These are phyloP conservation scores for Prunella fulvescens DNA, from an alignment of 2,113 vertebrate genomes.

Conservation along the genomic window DNA sequence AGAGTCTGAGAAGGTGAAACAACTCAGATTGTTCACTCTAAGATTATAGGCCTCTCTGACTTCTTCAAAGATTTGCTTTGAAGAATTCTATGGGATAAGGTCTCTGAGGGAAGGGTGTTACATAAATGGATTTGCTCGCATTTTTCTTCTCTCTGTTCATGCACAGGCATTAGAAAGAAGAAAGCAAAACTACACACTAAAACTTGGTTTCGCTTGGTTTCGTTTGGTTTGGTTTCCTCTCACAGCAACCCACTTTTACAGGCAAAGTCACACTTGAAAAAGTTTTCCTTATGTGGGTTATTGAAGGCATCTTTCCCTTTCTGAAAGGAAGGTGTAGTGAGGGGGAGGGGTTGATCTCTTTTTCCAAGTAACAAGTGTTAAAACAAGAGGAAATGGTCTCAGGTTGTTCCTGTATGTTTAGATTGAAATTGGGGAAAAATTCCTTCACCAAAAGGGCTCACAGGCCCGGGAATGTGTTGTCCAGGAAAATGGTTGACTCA, in stretches of 20 bases:
- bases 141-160: background rate
- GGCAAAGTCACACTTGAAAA: background rate
- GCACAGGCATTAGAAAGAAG: background rate
- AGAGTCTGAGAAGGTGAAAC: background rate
- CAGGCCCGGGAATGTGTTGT: too few species aligned
- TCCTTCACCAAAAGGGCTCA: background rate
- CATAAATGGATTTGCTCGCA: background rate
- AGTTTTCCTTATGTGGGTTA: background rate
- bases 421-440: background rate
- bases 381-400: background rate
- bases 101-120: background rate
- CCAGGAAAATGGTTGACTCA: background rate
- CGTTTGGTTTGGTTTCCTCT: background rate
- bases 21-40: background rate
- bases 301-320: background rate
- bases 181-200: background rate
- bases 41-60: background rate
- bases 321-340: background rate
- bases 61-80: background rate
- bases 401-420: background rate
- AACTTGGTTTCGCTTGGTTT: background rate
- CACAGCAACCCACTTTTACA: background rate
- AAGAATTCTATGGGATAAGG: too few species aligned
- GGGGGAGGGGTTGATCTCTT: background rate
- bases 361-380: background rate